Base-by-base conservation (phyloP, 1,140 invertebrate genomes). In the Campoletis sonorensis region DNA sequence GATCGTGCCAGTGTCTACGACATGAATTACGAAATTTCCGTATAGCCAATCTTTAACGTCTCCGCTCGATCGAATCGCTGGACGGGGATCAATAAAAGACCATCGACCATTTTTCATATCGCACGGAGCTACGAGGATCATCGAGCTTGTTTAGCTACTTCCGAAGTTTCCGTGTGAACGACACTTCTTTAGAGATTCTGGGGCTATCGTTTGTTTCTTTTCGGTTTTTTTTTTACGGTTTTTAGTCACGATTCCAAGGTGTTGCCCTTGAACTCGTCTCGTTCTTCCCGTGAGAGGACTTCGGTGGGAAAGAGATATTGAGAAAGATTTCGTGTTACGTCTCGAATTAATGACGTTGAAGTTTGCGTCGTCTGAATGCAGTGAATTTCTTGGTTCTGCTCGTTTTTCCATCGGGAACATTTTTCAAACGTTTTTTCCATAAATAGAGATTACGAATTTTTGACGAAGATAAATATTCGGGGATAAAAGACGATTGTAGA, bases 21-120 rank as follows among this genome's bases (percentile, higher is more conserved):
- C 91, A 97, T 97, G 95, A 98, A 97, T 92, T 98, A 98, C 92
- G 97, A 98, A 92, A 98, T 98, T 92, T 98, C 97, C 79, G 97
- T 98, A 93, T 95, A 94, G 93, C 91, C 88, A 54, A 64, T 40
- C 79, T 80, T 82, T 11, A 49, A n/a, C 11, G 79, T 82, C 81
- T 77, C 78, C 79, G 81, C 40, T 13, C 11, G 37, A 26, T 18
- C 81, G 7, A 70, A 61, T 61, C 49, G 81, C 61, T 79, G 67
- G 33, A 72, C 81, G 81, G 78, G 64, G 79, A 82, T 82, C 33
- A 58, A 37, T n/a, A 68, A 79, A 40, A 80, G 67, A 72, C 27
- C 78, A 67, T 33, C 81, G 54, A 75, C 61, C 15, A 72, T 79
- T 77, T 82, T 80, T 49, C 54, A 80, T 70, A 71, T 81, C 33